Evolutionary conservation across 2,888 invertebrate species (phyloP).

Genomic region (Ornithoptera alexandrae): DNA sequence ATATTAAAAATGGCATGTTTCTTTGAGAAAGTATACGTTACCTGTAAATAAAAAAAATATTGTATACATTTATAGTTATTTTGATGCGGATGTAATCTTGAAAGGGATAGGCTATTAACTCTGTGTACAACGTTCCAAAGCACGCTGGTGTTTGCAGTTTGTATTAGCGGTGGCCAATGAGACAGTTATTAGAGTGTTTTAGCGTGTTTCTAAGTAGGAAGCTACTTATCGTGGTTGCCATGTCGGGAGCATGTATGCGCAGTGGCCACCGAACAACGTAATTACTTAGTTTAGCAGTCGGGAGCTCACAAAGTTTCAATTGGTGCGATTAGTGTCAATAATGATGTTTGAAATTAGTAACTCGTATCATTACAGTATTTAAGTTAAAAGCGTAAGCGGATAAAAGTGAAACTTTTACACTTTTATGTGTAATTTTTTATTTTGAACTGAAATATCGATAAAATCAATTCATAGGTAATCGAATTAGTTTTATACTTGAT

Average conservation of each 20-base stretch:
- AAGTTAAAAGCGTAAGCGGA: slow-evolving; percentile 29
- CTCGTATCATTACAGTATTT: slow-evolving; percentile 42
- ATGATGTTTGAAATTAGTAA: slow-evolving; percentile 56
- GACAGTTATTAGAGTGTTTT: slow-evolving; percentile 59
- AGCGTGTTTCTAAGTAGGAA: slow-evolving; percentile 58
- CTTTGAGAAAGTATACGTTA: not conserved
- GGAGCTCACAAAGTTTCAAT: slow-evolving; percentile 49
- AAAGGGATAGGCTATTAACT: slow-evolving; percentile 40
- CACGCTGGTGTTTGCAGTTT: slow-evolving; percentile 49
- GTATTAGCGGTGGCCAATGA: slow-evolving; percentile 58
- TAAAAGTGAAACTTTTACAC: not conserved
- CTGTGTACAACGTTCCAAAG: slow-evolving; percentile 50
- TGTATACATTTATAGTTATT: not conserved
- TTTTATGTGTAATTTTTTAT: too few relatives aligned
- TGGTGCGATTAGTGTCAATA: slow-evolving; percentile 63
- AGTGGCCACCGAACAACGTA: slow-evolving; percentile 53
- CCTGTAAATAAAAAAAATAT: not conserved
- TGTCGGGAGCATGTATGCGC: slow-evolving; percentile 42
- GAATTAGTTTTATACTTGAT: too few relatives aligned
- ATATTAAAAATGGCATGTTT: not conserved
- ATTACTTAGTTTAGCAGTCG: slow-evolving; percentile 60
- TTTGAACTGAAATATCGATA: too few relatives aligned
- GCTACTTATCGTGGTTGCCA: slow-evolving; percentile 62
- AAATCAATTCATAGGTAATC: too few relatives aligned
- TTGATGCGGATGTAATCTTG: slow-evolving; percentile 21